Conservation (phyloP, 1,140 invertebrate genomes). For the Whitmania pigra region DNA sequence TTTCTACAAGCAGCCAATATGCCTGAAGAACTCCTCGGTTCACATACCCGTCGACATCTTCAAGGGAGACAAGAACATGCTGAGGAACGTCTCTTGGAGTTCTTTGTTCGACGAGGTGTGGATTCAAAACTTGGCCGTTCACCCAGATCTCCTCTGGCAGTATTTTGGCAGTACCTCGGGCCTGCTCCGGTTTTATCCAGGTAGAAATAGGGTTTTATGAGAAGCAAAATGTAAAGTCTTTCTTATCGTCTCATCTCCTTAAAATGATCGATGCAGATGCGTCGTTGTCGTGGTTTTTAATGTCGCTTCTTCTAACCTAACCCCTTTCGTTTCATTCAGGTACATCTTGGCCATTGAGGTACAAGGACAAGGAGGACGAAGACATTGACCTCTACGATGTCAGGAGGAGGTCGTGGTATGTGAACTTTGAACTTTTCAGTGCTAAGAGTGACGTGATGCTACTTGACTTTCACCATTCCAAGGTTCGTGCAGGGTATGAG, state of each 20-base stretch:
- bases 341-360: neutral
- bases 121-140: slow-evolving; percentile 65
- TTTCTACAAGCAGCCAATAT: too few species aligned
- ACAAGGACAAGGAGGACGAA: neutral
- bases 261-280: neutral
- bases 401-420: slow-evolving; percentile 44
- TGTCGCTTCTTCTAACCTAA: neutral
- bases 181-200: slow-evolving; percentile 80
- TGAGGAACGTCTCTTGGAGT: slow-evolving; percentile 72
- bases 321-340: neutral
- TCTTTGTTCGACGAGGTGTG: slow-evolving; percentile 70
- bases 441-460: neutral
- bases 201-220: slow-evolving; percentile 40
- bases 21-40: slow-evolving; percentile 30
- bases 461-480: slow-evolving; percentile 9
- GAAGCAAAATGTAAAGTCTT: neutral
- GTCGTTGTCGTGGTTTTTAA: neutral
- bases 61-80: slow-evolving; percentile 38
- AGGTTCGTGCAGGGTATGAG: slow-evolving; percentile 42
- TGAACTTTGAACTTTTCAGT: slow-evolving; percentile 12
- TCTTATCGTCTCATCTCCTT: neutral
- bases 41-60: slow-evolving; percentile 42
- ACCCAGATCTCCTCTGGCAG: slow-evolving; percentile 82
- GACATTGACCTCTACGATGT: slow-evolving; percentile 44
- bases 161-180: slow-evolving; percentile 86